A percentile compares a stretch with the other conserved stretches of the same genome.
phyloP scores from a whole-genome alignment of 2,113 vertebrate species.

The Sinocyclocheilus anophthalmus region DNA sequence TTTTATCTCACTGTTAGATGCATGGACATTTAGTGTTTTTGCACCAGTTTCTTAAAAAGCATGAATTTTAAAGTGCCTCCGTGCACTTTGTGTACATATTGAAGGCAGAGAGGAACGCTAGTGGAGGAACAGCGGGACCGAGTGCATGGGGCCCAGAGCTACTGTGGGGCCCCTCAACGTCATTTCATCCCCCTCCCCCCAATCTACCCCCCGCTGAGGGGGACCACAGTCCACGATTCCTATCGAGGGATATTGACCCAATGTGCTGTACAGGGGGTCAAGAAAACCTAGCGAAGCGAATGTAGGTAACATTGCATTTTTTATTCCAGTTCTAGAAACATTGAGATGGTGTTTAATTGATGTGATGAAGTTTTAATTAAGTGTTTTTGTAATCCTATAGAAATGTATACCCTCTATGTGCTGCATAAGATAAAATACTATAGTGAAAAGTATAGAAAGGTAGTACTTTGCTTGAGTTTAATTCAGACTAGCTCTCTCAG shows the following conservation, averaged over 20 bases:
- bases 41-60: slow-evolving; percentile 77
- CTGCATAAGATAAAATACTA: slow-evolving; percentile 70
- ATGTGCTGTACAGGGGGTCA: not conserved
- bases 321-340: too few relatives aligned
- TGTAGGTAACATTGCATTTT: slow-evolving; percentile 66
- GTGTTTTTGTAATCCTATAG: slow-evolving; percentile 75
- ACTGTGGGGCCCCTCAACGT: not conserved
- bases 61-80: slow-evolving; percentile 89
- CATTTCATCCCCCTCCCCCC: too few relatives aligned
- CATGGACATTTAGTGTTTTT: slow-evolving; percentile 71
- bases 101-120: slow-evolving; percentile 40
- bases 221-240: too few relatives aligned
- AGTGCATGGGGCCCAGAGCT: not conserved
- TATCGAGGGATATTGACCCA: not conserved
- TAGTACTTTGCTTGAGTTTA: slow-evolving; percentile 72
- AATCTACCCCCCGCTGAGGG: too few relatives aligned
- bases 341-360: slow-evolving; percentile 81
- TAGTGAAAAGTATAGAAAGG: slow-evolving; percentile 68
- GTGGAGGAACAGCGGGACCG: not conserved
- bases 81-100: slow-evolving; percentile 90
- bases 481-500: slow-evolving; percentile 72
- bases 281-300: not conserved
- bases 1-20: slow-evolving; percentile 75
- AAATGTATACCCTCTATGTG: slow-evolving; percentile 63
- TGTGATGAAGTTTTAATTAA: slow-evolving; percentile 63